phyloP scores from a whole-genome alignment of 2,888 invertebrate species.

The Hybos culiciformis region DNA sequence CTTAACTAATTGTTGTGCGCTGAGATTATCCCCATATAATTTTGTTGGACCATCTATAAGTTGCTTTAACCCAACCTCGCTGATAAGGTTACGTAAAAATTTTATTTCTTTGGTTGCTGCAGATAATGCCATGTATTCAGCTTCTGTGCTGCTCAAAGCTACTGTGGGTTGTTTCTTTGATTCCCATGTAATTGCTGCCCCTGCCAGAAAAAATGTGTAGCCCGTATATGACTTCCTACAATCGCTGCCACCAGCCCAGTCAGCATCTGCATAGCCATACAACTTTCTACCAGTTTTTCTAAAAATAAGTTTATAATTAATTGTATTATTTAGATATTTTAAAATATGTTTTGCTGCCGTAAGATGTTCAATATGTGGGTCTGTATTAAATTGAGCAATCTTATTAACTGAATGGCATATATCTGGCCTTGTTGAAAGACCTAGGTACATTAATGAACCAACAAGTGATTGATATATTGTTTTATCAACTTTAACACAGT shows the following conservation, averaged over 20 bases:
- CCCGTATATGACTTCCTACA: conserved; percentile 10
- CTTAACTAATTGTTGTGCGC: conserved; percentile 10
- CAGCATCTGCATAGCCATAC: conserved; percentile 7
- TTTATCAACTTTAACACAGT: not conserved
- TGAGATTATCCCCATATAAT: conserved; percentile 10
- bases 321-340: conserved; percentile 5
- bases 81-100: conserved; percentile 6
- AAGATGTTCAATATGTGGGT: conserved; percentile 4
- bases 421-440: conserved; percentile 7
- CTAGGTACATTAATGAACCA: conserved; percentile 8
- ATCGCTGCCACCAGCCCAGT: conserved; percentile 4
- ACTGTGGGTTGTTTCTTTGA: conserved; percentile 9
- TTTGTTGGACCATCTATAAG: not conserved
- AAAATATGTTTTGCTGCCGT: conserved; percentile 8
- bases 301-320: conserved; percentile 3
- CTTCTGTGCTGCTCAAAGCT: conserved; percentile 9
- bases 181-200: conserved; percentile 9
- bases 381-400: conserved; percentile 5
- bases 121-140: conserved; percentile 11
- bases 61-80: conserved; percentile 4
- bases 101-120: conserved; percentile 8
- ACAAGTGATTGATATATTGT: conserved; percentile 8
- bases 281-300: conserved; percentile 6
- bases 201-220: conserved; percentile 6
- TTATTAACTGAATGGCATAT: conserved; percentile 6